phyloP scores from a whole-genome alignment of 2,797 vertebrate species.

The Vireo griseus region DNA sequence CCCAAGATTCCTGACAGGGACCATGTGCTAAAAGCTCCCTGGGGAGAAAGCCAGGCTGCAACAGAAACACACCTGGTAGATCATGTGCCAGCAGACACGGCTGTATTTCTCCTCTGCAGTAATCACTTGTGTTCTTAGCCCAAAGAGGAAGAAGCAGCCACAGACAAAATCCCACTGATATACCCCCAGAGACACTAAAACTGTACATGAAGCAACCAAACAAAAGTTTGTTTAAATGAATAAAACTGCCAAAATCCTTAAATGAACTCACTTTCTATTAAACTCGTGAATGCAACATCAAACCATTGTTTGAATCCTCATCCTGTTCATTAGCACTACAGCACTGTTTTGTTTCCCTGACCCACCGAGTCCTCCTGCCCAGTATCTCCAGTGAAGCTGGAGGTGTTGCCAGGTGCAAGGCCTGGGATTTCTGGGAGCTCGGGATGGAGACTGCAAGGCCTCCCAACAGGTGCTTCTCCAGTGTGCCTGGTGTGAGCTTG shows the following conservation, averaged over 20 bases:
- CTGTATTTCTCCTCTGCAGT: neutral
- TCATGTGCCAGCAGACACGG: accelerated
- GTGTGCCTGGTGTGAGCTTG: neutral
- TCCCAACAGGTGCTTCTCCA: neutral
- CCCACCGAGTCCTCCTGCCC: neutral
- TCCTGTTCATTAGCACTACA: neutral
- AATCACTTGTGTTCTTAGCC: accelerated
- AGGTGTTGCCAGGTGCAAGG: neutral
- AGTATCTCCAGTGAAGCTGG: neutral
- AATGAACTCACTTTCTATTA: neutral
- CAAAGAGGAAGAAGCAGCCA: neutral
- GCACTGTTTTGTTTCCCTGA: neutral
- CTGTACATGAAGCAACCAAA: neutral
- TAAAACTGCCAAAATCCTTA: neutral
- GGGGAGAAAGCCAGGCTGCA: neutral
- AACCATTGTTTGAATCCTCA: neutral
- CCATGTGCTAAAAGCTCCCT: neutral
- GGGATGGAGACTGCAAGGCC: neutral
- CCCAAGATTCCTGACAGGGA: neutral
- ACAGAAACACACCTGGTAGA: neutral
- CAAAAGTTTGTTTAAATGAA: neutral
- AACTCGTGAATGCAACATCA: neutral
- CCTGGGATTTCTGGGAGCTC: neutral
- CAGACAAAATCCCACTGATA: neutral
- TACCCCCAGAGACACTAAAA: neutral